These are phyloP conservation scores for Carabus problematicus DNA, from an alignment of 2,888 invertebrate species.

Conservation along the genomic window DNA sequence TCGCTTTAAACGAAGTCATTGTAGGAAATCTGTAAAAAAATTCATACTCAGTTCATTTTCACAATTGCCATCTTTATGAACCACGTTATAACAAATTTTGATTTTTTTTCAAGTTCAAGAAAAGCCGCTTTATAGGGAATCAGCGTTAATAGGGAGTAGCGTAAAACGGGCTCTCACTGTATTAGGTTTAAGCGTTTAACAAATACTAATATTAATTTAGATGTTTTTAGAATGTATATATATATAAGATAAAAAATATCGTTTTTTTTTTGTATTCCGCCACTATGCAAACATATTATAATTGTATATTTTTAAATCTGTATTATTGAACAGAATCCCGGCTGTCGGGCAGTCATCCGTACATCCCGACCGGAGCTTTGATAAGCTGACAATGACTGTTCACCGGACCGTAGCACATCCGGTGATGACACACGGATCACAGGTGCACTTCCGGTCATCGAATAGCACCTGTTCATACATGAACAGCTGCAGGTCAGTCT, in stretches of 20 bases:
- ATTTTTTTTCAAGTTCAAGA: too few relatives aligned
- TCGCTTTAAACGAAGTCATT: too few relatives aligned
- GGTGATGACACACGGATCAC: slow-evolving; percentile 17
- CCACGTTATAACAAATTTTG: too few relatives aligned
- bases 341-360: not conserved
- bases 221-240: not conserved
- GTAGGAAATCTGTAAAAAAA: too few relatives aligned
- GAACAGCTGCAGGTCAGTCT: not conserved
- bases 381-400: not conserved
- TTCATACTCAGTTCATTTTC: too few relatives aligned
- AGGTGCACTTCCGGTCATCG: slow-evolving; percentile 23
- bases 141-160: too few relatives aligned
- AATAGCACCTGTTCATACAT: not conserved
- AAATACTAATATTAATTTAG: slow-evolving; percentile 2
- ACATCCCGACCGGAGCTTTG: not conserved
- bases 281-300: not conserved
- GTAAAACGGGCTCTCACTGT: too few relatives aligned
- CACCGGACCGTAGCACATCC: slow-evolving; percentile 25
- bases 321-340: not conserved
- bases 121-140: too few relatives aligned
- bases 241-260: not conserved
- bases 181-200: not conserved
- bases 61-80: too few relatives aligned
- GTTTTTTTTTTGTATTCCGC: not conserved
- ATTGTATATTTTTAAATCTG: not conserved